Percentiles rank a stretch among this genome's conserved stretches.
Evolutionary conservation across 2,888 invertebrate genomes (phyloP).

Genomic region (Rhodophaea formosa): DNA sequence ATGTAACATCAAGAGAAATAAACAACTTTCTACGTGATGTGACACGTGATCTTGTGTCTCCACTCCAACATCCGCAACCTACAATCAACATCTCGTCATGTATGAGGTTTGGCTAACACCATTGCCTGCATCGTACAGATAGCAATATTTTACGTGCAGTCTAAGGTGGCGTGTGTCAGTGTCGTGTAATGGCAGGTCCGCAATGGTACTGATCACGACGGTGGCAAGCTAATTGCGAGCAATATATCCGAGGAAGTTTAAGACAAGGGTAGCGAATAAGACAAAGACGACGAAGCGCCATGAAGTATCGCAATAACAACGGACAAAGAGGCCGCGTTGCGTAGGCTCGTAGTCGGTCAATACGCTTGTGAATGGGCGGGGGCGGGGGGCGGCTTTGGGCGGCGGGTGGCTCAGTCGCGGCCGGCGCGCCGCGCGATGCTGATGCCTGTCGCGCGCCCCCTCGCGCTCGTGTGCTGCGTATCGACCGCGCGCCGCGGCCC

Average conservation of each 20-base stretch:
- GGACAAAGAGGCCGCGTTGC: slow-evolving; percentile 21
- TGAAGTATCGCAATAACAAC: slow-evolving; percentile 2
- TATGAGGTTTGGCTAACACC: no score
- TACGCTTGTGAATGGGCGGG: slow-evolving; percentile 30
- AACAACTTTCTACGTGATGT: no score
- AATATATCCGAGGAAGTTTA: background rate
- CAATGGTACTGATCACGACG: no score
- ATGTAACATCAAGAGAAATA: no score
- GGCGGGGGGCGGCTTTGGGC: slow-evolving; percentile 40
- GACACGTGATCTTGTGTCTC: no score
- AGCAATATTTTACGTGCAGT: no score
- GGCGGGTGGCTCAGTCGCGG: slow-evolving; percentile 64
- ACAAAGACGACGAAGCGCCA: background rate
- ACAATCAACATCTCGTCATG: no score
- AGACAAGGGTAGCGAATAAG: background rate
- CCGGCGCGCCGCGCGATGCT: slow-evolving; percentile 60
- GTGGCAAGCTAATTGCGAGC: background rate
- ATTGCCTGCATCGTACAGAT: no score
- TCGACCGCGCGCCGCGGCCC: slow-evolving; percentile 29
- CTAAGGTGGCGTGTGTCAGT: no score
- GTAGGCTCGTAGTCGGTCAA: slow-evolving; percentile 29
- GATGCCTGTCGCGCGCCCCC: slow-evolving; percentile 39
- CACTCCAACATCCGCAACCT: no score
- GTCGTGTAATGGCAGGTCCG: no score
- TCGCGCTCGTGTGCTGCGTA: slow-evolving; percentile 29